phyloP scores from a whole-genome alignment of 2,888 invertebrate genomes.

The Ernsta delagoae region DNA sequence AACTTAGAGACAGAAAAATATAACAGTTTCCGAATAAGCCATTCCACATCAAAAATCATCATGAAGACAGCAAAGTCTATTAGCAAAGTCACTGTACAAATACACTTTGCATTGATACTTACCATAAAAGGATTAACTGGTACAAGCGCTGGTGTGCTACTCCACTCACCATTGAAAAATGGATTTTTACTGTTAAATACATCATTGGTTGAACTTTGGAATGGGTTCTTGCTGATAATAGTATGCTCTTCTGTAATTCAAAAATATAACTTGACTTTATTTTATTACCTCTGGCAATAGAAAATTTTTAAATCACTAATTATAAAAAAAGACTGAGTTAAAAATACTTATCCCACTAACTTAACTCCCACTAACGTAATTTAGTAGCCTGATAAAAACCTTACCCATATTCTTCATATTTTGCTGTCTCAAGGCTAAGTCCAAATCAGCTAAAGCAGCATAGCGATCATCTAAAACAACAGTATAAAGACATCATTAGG shows the following conservation, averaged over 20 bases:
- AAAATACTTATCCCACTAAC: too few relatives aligned
- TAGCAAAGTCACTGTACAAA: too few relatives aligned
- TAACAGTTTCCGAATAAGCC: too few relatives aligned
- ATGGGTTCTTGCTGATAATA: conserved; percentile 76
- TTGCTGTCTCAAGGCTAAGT: conserved; percentile 88
- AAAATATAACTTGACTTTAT: too few relatives aligned
- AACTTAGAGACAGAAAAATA: too few relatives aligned
- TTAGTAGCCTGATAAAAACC: conserved; percentile 14
- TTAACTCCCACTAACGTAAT: too few relatives aligned
- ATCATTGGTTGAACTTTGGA: conserved; percentile 77
- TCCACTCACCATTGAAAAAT: conserved; percentile 78
- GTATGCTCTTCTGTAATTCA: conserved; percentile 68
- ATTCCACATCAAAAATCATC: too few relatives aligned
- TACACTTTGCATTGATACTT: conserved; percentile 43
- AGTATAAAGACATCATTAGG: too few relatives aligned
- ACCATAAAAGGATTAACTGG: conserved; percentile 79
- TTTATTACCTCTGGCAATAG: too few relatives aligned
- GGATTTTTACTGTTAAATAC: conserved; percentile 76
- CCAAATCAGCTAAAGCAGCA: conserved; percentile 97
- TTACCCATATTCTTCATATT: conserved; percentile 79
- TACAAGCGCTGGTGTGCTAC: conserved; percentile 56
- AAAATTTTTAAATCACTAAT: too few relatives aligned
- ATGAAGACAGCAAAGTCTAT: too few relatives aligned
- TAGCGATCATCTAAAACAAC: conserved; percentile 92
- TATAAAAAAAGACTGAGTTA: too few relatives aligned